Base-by-base conservation (phyloP, 2,888 invertebrate species). In the Diarsia brunnea region DNA sequence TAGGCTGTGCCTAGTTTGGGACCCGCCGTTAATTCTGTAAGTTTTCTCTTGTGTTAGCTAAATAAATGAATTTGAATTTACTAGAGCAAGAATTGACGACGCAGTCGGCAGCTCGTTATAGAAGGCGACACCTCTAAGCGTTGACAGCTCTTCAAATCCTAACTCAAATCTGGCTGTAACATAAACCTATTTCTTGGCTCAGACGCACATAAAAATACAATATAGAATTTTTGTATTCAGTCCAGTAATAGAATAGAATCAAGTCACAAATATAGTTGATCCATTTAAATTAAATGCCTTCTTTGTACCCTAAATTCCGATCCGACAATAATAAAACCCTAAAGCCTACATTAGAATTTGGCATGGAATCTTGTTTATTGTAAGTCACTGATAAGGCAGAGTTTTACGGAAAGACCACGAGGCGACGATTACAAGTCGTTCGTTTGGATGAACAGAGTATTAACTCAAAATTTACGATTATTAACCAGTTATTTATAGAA, bases 291-390 rank as follows among this genome's bases (percentile, higher is more conserved):
- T 43, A 53, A 81, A 73, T 64, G 45, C 66, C 67, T 63, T 61
- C 58, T 38, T 53, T 31, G 82, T 19, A 55, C 64, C 79, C 55
- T 61, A 68, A 67, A 81, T 73, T 75, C 76, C 58, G 21, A n/a
- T 51, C 11, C 53, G 51, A 67, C 53, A 63, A 63, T 55, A 84
- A 68, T 71, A 72, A 72, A 75, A 72, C 31, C 49, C 27, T 49
- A 31, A 73, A 73, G 31, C 64, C 55, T 38, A 60, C 64, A 67
- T 80, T 75, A 72, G 27, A 75, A 84, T 84, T 70, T 73, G 27
- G 64, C 64, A 70, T 53, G 68, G 38, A 67, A 61, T 72, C 69
- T 58, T 68, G 53, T 70, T 65, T 27, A 27, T 84, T 55, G 47
- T 63, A 69, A 74, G 60, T 45, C 49, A 72, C 71, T 69, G 74